These are phyloP conservation scores for Pelochelys cantorii DNA, from an alignment of 2,797 vertebrate genomes.

Conservation along the genomic window DNA sequence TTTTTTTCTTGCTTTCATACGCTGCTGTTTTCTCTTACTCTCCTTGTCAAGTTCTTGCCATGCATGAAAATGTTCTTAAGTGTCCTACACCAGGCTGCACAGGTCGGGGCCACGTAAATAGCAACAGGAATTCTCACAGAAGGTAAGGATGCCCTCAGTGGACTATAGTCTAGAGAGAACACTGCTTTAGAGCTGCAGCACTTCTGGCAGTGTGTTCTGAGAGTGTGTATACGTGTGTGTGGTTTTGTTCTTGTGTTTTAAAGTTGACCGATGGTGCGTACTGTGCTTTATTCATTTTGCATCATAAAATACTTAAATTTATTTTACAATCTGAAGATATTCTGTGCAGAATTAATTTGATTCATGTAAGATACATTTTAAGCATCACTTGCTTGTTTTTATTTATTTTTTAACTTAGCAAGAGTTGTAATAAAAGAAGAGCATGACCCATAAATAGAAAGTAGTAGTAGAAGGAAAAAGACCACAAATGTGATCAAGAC, in stretches of 20 bases:
- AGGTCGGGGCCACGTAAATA: slow-evolving; percentile 99
- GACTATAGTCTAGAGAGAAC: slow-evolving; percentile 53
- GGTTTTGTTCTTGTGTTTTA: slow-evolving; percentile 64
- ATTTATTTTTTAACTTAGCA: slow-evolving; percentile 7
- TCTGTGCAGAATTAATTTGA: slow-evolving; percentile 46
- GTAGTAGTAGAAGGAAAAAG: background rate
- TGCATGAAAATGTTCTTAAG: slow-evolving; percentile 99
- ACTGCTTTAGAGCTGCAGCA: slow-evolving; percentile 67
- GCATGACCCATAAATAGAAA: background rate
- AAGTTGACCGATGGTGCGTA: slow-evolving; percentile 74
- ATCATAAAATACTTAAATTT: slow-evolving; percentile 66
- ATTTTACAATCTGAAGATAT: slow-evolving; percentile 33
- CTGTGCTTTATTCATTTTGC: slow-evolving; percentile 71
- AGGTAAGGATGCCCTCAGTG: slow-evolving; percentile 88
- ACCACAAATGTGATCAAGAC: background rate
- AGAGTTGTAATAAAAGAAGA: background rate
- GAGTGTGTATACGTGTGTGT: slow-evolving; percentile 34
- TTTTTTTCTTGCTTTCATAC: slow-evolving; percentile 89
- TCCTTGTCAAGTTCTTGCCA: slow-evolving; percentile 97
- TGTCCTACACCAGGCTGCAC: slow-evolving; percentile 99
- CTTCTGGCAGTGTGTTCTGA: slow-evolving; percentile 52
- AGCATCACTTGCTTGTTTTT: slow-evolving; percentile 7
- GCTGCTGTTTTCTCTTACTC: slow-evolving; percentile 89
- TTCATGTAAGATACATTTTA: slow-evolving; percentile 39
- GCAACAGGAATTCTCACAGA: slow-evolving; percentile 99